phyloP scores from a whole-genome alignment of 2,797 vertebrate genomes.

The Sebastiscus albofasciatus region DNA sequence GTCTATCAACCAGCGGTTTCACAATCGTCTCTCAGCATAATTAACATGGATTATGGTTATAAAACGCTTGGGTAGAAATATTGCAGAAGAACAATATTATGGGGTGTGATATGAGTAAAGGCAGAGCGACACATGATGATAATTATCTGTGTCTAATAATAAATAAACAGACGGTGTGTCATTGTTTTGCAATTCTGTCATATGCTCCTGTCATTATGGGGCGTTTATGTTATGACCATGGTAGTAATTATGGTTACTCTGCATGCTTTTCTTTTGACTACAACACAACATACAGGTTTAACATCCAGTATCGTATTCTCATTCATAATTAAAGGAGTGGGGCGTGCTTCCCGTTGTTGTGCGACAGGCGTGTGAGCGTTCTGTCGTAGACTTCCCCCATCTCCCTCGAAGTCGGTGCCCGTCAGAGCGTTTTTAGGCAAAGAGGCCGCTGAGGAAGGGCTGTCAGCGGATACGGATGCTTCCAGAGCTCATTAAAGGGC shows the following conservation, averaged over 20 bases:
- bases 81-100: not conserved
- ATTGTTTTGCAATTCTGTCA: not conserved
- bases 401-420: conserved; percentile 33
- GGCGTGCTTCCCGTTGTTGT: conserved; percentile 10
- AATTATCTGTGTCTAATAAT: not conserved
- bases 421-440: conserved; percentile 68
- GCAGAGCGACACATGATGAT: not conserved
- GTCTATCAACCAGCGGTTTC: not conserved
- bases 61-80: not conserved
- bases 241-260: not conserved
- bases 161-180: not conserved
- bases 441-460: conserved; percentile 66
- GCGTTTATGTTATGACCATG: not conserved
- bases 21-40: not conserved
- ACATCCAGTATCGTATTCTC: conserved; percentile 9
- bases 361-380: conserved; percentile 28
- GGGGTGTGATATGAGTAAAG: not conserved
- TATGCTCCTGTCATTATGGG: not conserved
- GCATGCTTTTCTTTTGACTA: not conserved
- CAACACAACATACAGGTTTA: not conserved
- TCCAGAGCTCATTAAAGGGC: conserved; percentile 80
- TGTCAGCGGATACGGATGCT: conserved; percentile 76
- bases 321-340: conserved; percentile 35
- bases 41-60: conserved; percentile 7
- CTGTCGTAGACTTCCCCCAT: conserved; percentile 25